Evolutionary conservation across 2,113 vertebrate genomes (phyloP).

Genomic region (Herpailurus yagouaroundi): DNA sequence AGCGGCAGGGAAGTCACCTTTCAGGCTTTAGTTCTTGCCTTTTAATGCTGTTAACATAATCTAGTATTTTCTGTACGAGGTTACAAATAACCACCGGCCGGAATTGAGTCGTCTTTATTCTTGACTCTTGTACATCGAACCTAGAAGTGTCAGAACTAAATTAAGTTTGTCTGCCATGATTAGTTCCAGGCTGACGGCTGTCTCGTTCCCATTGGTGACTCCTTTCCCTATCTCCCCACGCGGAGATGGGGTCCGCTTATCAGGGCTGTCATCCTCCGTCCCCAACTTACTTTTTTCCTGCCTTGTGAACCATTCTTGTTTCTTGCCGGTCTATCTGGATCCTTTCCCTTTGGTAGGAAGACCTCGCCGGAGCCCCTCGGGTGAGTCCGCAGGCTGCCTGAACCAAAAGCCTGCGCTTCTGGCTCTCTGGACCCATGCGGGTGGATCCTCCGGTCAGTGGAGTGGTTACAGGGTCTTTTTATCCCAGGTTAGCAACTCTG

Average conservation of each 20-base stretch:
- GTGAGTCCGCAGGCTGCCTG: not conserved
- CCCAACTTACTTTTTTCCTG: not conserved
- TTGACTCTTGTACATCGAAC: not conserved
- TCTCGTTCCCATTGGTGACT: not conserved
- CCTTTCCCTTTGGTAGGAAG: not conserved
- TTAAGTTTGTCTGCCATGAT: slow-evolving; percentile 6
- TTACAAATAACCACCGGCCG: not conserved
- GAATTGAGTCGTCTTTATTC: not conserved
- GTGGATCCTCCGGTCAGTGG: not conserved
- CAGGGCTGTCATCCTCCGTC: not conserved
- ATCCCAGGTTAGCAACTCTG: fast-evolving
- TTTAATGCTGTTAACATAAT: not conserved
- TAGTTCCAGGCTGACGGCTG: slow-evolving; percentile 32
- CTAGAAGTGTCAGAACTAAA: slow-evolving; percentile 30
- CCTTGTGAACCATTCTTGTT: not conserved
- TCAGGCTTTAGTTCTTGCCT: not conserved
- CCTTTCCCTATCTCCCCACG: not conserved
- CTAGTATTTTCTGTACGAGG: not conserved
- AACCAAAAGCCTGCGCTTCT: not conserved
- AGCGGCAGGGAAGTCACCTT: not conserved
- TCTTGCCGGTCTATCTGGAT: not conserved
- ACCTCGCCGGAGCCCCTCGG: fast-evolving
- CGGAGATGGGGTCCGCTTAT: not conserved
- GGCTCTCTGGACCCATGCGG: not conserved
- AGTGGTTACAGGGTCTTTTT: not conserved